Percentiles rank a stretch among this genome's conserved stretches.
phyloP scores from a whole-genome alignment of 2,888 invertebrate species.

The Drosophila pseudotakahashii region DNA sequence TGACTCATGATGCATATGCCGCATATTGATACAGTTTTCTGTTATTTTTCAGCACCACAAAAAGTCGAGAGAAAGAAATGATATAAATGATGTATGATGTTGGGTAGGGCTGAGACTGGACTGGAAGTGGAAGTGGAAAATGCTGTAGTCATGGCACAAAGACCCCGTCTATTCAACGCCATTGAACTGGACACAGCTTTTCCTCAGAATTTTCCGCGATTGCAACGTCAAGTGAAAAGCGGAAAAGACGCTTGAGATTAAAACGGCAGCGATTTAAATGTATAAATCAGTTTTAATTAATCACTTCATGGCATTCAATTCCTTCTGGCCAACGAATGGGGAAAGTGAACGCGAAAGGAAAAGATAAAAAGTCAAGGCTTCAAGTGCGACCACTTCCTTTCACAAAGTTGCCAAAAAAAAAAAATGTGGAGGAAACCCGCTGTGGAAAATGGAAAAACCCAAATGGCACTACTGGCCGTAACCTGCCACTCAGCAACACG shows the following conservation, averaged over 20 bases:
- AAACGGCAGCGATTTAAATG: constrained; percentile 12
- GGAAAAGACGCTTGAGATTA: constrained; percentile 20
- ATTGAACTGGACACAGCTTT: constrained; percentile 25
- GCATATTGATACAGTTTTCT: constrained; percentile 57
- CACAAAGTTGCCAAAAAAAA: constrained; percentile 23
- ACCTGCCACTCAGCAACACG: constrained; percentile 28
- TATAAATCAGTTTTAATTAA: constrained; percentile 41
- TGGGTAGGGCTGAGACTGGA: constrained; percentile 29
- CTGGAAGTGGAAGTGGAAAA: constrained; percentile 33
- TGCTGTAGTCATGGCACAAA: constrained; percentile 24
- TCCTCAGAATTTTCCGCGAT: constrained; percentile 34
- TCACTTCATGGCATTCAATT: constrained; percentile 46
- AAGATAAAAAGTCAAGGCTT: constrained; percentile 20
- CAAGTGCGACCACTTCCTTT: constrained; percentile 56
- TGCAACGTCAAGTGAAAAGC: constrained; percentile 32
- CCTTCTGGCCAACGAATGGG: constrained; percentile 46
- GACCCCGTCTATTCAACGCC: constrained; percentile 36
- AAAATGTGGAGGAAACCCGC: constrained; percentile 1
- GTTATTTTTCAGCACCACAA: constrained; percentile 32
- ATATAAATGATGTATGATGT: constrained; percentile 60
- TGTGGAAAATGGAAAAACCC: constrained; percentile 23
- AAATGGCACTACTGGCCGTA: constrained; percentile 19
- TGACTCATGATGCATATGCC: constrained; percentile 61
- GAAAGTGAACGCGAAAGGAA: constrained; percentile 48
- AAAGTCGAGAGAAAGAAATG: constrained; percentile 26